Percentiles rank a stretch among this genome's conserved stretches.
Evolutionary conservation across 2,888 invertebrate genomes (phyloP).

Genomic region (Philereme vetulata): DNA sequence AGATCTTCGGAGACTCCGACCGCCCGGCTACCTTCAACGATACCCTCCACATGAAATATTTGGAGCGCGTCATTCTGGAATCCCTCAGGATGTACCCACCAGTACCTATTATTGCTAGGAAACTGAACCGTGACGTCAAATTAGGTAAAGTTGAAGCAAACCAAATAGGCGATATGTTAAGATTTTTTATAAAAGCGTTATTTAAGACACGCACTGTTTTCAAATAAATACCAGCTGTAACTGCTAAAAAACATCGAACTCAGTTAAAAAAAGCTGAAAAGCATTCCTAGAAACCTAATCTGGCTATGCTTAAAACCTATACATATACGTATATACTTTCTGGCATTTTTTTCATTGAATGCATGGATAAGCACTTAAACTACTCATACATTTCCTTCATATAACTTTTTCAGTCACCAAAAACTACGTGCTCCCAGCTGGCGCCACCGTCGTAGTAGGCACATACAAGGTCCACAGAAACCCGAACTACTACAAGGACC

Average conservation of each 20-base stretch:
- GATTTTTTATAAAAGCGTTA: background rate
- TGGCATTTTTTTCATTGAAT: no score
- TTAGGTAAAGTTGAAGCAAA: slow-evolving; percentile 71
- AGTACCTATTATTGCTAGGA: slow-evolving; percentile 90
- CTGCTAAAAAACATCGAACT: no score
- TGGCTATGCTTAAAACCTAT: no score
- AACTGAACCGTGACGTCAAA: slow-evolving; percentile 87
- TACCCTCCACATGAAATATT: slow-evolving; percentile 91
- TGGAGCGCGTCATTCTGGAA: slow-evolving; percentile 91
- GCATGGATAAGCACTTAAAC: no score
- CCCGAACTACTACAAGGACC: slow-evolving; percentile 86
- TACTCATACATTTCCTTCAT: no score
- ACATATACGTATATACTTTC: no score
- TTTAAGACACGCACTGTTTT: no score
- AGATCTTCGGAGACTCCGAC: slow-evolving; percentile 91
- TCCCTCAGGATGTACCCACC: slow-evolving; percentile 91
- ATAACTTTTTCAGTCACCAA: slow-evolving; percentile 79
- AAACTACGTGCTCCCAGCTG: slow-evolving; percentile 86
- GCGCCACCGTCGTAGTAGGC: slow-evolving; percentile 87
- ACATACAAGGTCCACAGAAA: slow-evolving; percentile 88
- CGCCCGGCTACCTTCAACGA: slow-evolving; percentile 90
- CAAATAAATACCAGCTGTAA: no score
- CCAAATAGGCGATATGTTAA: background rate
- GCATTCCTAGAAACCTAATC: no score
- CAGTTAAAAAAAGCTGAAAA: no score